Conservation (phyloP, 2,113 vertebrate genomes). For the Neogobius melanostomus region DNA sequence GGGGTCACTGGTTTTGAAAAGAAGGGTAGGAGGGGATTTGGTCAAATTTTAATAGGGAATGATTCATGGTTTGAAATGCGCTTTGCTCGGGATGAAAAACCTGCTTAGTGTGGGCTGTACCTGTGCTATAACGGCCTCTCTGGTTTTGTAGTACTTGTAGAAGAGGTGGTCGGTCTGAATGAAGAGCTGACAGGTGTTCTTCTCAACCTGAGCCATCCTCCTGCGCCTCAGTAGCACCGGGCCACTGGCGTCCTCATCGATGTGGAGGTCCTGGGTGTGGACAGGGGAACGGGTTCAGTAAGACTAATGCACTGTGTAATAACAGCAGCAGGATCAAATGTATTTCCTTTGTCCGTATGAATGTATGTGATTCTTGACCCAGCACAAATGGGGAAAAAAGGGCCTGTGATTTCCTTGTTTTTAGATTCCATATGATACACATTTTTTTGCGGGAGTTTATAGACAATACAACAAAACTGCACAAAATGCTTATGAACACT, state of each 20-base stretch:
- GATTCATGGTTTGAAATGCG: neutral
- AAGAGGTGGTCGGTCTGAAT: constrained; percentile 99
- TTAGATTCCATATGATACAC: too few relatives aligned
- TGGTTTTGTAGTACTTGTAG: constrained; percentile 90
- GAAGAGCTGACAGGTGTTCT: constrained; percentile 96
- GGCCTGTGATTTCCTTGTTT: too few relatives aligned
- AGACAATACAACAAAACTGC: too few relatives aligned
- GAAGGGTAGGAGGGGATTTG: neutral
- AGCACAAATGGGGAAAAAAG: too few relatives aligned
- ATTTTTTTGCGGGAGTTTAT: too few relatives aligned
- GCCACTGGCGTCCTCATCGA: constrained; percentile 37
- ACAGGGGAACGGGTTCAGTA: constrained; percentile 27
- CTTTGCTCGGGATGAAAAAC: constrained; percentile 5
- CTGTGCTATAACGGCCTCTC: constrained; percentile 92
- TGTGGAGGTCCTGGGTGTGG: constrained; percentile 46
- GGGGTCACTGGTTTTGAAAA: neutral
- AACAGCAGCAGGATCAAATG: too few relatives aligned
- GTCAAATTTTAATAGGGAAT: neutral
- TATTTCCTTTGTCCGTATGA: too few relatives aligned
- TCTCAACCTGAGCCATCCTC: constrained; percentile 90
- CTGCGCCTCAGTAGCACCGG: constrained; percentile 85
- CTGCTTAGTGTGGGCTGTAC: constrained; percentile 35
- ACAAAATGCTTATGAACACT: too few relatives aligned
- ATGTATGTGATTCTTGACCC: too few relatives aligned
- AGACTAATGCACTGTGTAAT: neutral